A percentile compares a stretch with the other conserved stretches of the same genome.
These are phyloP conservation scores for Drosophila antonietae DNA, from an alignment of 2,888 invertebrate genomes.

Conservation along the genomic window DNA sequence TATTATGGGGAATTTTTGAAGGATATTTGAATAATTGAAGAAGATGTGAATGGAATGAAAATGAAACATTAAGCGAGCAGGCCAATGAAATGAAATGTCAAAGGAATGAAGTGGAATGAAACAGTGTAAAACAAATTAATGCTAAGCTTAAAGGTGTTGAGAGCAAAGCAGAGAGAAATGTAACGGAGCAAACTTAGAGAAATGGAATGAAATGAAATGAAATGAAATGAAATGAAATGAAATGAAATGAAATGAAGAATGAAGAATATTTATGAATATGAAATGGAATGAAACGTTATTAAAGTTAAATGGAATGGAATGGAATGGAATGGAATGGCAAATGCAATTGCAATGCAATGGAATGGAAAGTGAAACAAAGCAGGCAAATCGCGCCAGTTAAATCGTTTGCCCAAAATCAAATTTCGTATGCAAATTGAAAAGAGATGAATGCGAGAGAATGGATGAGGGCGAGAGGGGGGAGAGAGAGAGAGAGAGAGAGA, in stretches of 20 bases:
- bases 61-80: not conserved
- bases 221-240: not conserved
- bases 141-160: not conserved
- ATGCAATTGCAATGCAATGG: conserved; percentile 23
- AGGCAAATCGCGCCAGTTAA: conserved; percentile 20
- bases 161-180: too few species aligned
- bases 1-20: not conserved
- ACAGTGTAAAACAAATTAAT: not conserved
- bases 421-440: conserved; percentile 66
- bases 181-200: not conserved
- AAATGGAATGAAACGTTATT: not conserved
- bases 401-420: conserved; percentile 22
- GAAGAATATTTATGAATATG: too few species aligned
- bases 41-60: not conserved
- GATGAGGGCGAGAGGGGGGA: not conserved
- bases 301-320: too few species aligned
- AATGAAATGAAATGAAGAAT: not conserved
- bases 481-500: not conserved
- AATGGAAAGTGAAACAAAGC: conserved; percentile 28
- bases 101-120: conserved; percentile 1
- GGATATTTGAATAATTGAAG: too few species aligned
- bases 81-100: too few species aligned
- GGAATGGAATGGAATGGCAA: too few species aligned
- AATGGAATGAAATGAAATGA: not conserved
- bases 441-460: conserved; percentile 8